Evolutionary conservation across 2,797 vertebrate genomes (phyloP), one percentile per base, ranked within the genome.

Genomic region (Labeo calbasu): DNA sequence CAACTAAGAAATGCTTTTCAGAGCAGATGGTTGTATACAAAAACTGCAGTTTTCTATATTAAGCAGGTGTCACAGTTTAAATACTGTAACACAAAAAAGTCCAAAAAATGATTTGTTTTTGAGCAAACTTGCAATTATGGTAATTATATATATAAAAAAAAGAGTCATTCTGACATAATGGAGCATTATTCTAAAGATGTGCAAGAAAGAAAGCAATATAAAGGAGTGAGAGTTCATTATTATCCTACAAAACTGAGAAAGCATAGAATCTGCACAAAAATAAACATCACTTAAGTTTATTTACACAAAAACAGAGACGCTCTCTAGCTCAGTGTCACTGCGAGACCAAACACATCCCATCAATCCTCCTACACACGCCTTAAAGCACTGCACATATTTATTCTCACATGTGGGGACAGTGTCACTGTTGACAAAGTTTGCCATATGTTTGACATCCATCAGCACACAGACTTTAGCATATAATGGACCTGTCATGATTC

Each of bases 381-480:
- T 72, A 72, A 48, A 77, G 70, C 69, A 50, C 55, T 82, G 57
- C 12, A 63, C 25, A 73, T 73, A 32, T 65, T 65, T 63, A 51
- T 63, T 73, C 21, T 73, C 46, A 63, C 80, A 73, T 51, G 57
- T 5, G 0, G 57, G 28, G 69, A 82, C 12, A 8, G 51, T 65
- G 69, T 82, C 57, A 40, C 13, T 65, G 23, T 65, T 51, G 70
- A 82, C 70, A 82, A 73, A 82, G 80, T 23, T 50, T 82, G 70
- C 55, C 69, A 82, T 73, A 63, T 82, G 70, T 75, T 51, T 72
- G 19, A 73, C 48, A 73, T 82, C 19, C 57, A 65, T 82, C 43
- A 73, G 43, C 72, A 36, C 11, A 73, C 57, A 73, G 28, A 14
- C 69, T 11, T 73, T 5, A 23, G 57, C 4, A 73, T 61, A 81